Evolutionary conservation across 2,113 vertebrate genomes (phyloP).

Genomic region (Equus przewalskii): DNA sequence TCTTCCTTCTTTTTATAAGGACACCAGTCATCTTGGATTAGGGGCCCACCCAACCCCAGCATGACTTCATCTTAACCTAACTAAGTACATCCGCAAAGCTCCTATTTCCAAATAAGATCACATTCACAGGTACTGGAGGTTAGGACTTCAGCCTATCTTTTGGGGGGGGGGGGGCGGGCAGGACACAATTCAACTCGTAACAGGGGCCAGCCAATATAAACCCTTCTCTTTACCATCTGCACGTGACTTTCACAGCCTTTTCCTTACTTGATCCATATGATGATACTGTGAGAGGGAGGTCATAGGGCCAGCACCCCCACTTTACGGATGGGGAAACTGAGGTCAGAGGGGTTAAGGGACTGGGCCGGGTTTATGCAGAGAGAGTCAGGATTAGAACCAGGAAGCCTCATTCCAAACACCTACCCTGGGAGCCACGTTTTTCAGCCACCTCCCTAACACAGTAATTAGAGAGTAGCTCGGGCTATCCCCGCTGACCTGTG

Average conservation of each 20-base stretch:
- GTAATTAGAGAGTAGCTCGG: background rate
- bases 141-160: background rate
- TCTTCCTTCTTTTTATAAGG: background rate
- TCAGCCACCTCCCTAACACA: background rate
- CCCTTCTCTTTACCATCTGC: background rate
- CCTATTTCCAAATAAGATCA: background rate
- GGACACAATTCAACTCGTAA: background rate
- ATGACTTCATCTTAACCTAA: background rate
- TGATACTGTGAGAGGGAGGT: background rate
- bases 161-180: too few species aligned
- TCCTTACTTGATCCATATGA: background rate
- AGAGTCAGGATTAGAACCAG: background rate
- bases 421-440: background rate
- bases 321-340: constrained; percentile 20
- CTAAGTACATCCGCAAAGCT: background rate
- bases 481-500: background rate
- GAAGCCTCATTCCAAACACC: background rate
- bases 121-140: background rate
- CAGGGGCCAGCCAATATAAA: background rate
- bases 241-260: background rate
- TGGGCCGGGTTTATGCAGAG: background rate
- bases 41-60: background rate
- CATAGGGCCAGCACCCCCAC: background rate
- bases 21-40: background rate
- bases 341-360: background rate